These are phyloP conservation scores for Chrysolina haemoptera DNA, from an alignment of 2,888 invertebrate genomes.

Conservation along the genomic window DNA sequence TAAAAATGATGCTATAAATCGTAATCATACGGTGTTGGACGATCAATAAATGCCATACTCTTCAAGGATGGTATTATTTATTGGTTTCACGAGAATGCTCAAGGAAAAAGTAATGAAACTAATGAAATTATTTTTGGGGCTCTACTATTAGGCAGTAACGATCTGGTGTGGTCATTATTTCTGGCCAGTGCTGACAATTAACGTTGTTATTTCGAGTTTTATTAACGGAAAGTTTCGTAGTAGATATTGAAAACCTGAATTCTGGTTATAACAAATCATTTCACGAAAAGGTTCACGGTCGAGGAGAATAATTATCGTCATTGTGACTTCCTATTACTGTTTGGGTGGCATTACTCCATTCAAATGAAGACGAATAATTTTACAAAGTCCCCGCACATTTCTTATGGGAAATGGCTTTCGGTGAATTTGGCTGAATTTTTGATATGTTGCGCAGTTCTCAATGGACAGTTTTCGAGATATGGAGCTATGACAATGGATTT, in stretches of 20 bases:
- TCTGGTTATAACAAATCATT: not conserved
- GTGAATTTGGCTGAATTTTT: too few relatives aligned
- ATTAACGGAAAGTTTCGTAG: not conserved
- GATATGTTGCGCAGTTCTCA: too few relatives aligned
- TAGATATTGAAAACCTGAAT: not conserved
- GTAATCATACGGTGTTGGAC: slow-evolving; percentile 26
- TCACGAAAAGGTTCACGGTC: not conserved
- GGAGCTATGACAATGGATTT: too few relatives aligned
- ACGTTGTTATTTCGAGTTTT: not conserved
- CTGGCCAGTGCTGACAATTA: not conserved
- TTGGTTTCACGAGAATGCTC: slow-evolving; percentile 21
- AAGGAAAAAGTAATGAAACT: slow-evolving; percentile 22
- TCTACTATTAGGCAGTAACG: slow-evolving; percentile 5
- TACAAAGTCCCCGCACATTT: too few relatives aligned
- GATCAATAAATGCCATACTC: slow-evolving; percentile 18
- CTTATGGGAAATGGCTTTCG: too few relatives aligned
- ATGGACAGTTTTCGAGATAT: too few relatives aligned
- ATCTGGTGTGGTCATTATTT: not conserved
- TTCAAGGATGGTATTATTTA: slow-evolving; percentile 21
- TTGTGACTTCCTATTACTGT: too few relatives aligned
- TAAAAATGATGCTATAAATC: slow-evolving; percentile 27
- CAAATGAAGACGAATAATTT: too few relatives aligned
- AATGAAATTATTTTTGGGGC: slow-evolving; percentile 9
- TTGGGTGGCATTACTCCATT: too few relatives aligned
- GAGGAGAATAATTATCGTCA: too few relatives aligned